Conservation (phyloP, 2,888 invertebrate species). For the Ophraella communa region DNA sequence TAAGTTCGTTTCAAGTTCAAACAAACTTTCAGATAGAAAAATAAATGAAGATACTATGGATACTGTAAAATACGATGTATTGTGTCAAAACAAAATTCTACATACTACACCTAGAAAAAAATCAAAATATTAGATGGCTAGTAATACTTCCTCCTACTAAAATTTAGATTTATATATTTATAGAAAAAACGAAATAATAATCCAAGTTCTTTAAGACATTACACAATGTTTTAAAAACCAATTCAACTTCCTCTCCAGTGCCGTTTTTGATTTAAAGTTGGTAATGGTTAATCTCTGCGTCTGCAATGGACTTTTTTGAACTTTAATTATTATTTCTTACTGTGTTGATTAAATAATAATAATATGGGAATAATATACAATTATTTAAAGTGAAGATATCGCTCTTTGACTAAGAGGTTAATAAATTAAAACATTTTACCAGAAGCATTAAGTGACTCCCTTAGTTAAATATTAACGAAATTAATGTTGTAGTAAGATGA, state of each 20-base stretch:
- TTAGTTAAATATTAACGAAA: background rate
- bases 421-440: too few relatives aligned
- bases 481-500: background rate
- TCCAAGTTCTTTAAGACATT: background rate
- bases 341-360: too few relatives aligned
- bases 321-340: background rate
- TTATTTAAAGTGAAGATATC: too few relatives aligned
- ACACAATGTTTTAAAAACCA: background rate
- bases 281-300: background rate
- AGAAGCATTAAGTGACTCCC: background rate
- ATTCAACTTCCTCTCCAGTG: background rate
- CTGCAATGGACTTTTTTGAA: background rate
- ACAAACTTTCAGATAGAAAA: background rate
- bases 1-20: too few relatives aligned
- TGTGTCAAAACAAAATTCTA: slow-evolving; percentile 7
- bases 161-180: background rate
- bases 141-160: background rate
- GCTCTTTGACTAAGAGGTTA: too few relatives aligned
- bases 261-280: background rate
- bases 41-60: background rate
- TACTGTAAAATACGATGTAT: slow-evolving; percentile 1
- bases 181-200: background rate
- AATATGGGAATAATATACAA: too few relatives aligned
- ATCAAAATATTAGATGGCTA: background rate
- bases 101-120: slow-evolving; percentile 4